Evolutionary conservation across 1,140 invertebrate species (phyloP).

Genomic region (Drosophila rhopaloa): DNA sequence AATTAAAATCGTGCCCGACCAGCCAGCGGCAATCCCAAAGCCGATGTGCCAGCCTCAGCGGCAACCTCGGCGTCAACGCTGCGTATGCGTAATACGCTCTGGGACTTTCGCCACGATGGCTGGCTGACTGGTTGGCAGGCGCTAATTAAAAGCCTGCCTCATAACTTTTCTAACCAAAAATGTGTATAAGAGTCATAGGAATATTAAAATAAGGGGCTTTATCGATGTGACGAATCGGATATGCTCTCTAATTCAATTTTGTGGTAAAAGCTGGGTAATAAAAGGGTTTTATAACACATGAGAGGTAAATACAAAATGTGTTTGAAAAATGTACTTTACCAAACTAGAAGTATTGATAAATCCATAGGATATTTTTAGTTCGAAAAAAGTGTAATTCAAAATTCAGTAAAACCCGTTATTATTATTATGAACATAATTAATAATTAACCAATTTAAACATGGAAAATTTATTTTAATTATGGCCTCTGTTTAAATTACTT

Average conservation of each 20-base stretch:
- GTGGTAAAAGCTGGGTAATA: neutral
- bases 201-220: slow-evolving; percentile 29
- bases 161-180: slow-evolving; percentile 62
- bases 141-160: slow-evolving; percentile 77
- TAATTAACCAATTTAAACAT: too few species aligned
- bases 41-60: slow-evolving; percentile 32
- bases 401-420: too few species aligned
- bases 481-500: too few species aligned
- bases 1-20: slow-evolving; percentile 77
- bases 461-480: too few species aligned
- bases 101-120: slow-evolving; percentile 59
- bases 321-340: too few species aligned
- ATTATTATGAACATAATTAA: too few species aligned
- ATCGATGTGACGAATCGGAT: slow-evolving; percentile 20
- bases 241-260: slow-evolving; percentile 33
- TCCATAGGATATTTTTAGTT: too few species aligned
- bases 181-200: slow-evolving; percentile 17
- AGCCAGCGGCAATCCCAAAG: slow-evolving; percentile 61
- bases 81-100: slow-evolving; percentile 76
- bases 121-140: slow-evolving; percentile 58
- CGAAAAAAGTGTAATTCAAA: too few species aligned
- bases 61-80: slow-evolving; percentile 54
- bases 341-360: too few species aligned
- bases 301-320: too few species aligned
- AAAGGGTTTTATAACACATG: too few species aligned